These are phyloP conservation scores for Crossocerus cetratus DNA, from an alignment of 2,888 invertebrate species.

Conservation along the genomic window DNA sequence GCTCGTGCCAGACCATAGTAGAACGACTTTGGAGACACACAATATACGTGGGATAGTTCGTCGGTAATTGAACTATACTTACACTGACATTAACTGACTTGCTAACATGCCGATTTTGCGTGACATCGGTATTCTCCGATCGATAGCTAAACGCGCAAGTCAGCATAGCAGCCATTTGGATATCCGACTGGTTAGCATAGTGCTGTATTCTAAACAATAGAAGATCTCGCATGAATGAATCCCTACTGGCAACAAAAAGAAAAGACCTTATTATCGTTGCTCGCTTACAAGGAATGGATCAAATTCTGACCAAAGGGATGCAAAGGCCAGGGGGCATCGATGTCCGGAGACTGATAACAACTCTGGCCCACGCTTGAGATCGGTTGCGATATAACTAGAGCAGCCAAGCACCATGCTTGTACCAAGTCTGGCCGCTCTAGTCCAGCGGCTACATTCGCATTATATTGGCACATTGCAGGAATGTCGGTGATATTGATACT, in stretches of 20 bases:
- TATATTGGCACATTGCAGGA: slow-evolving; percentile 86
- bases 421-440: slow-evolving; percentile 88
- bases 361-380: slow-evolving; percentile 63
- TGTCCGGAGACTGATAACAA: slow-evolving; percentile 66
- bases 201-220: slow-evolving; percentile 83
- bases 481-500: slow-evolving; percentile 73
- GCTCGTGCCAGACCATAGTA: slow-evolving; percentile 27
- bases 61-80: slow-evolving; percentile 65
- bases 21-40: slow-evolving; percentile 11
- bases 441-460: slow-evolving; percentile 87
- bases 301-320: slow-evolving; percentile 93
- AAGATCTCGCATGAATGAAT: not conserved
- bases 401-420: slow-evolving; percentile 92
- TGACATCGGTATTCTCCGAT: slow-evolving; percentile 78
- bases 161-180: slow-evolving; percentile 96
- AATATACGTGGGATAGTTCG: not conserved
- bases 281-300: slow-evolving; percentile 89
- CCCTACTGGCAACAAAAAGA: too few species aligned
- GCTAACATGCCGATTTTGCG: slow-evolving; percentile 74
- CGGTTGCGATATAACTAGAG: slow-evolving; percentile 80
- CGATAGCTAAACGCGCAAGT: slow-evolving; percentile 91
- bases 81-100: slow-evolving; percentile 80
- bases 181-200: slow-evolving; percentile 88
- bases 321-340: slow-evolving; percentile 85
- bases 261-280: too few species aligned